Evolutionary conservation across 2,888 invertebrate species (phyloP), one percentile per base, ranked within the genome.

Genomic region (Marasmarcha lunaedactyla): DNA sequence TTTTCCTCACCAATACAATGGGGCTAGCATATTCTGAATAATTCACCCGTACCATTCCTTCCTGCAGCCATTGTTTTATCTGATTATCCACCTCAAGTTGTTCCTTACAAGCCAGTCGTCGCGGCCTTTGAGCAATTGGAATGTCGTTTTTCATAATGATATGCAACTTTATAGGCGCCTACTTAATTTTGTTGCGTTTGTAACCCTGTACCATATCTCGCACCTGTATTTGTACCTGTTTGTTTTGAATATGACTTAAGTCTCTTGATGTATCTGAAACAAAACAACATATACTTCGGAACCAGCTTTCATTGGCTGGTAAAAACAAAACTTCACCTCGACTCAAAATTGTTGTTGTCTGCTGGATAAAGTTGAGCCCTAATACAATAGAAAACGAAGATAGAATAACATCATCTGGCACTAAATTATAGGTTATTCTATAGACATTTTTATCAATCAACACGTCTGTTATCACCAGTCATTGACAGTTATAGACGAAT

Each of bases 21-120:
- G 30, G 30, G 10, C 30, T 30, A 7, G 38, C 4, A 43, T 45
- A 50, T 13, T 50, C 49, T 2, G 51, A 49, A 37, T 36, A 41
- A 42, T 48, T 48, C n/a, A 33, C 33, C 14, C 37, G 27, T 5
- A 47, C 39, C 1, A 49, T 40, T 2, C 45, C 46, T 7, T 45
- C 11, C 1, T 27, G 2, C 6, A 44, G 6, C 48, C 48, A 49
- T 11, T 51, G 44, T 4, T 42, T 13, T 12, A 48, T 38, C 25
- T 49, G 46, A 2, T 46, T 14, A 1, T 50, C 39, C 1, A 51
- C 54, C 3, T 27, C 15, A 1, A 43, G 12, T 38, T 47, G 38
- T 34, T 50, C 46, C 5, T 11, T 33, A 1, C 41, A 11, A 1
- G 53, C 37, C 13, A 55, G 25, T 13, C 51, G 30, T 27, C 54